Evolutionary conservation across 2,888 invertebrate genomes (phyloP).

Genomic region (Phasia obesa): DNA sequence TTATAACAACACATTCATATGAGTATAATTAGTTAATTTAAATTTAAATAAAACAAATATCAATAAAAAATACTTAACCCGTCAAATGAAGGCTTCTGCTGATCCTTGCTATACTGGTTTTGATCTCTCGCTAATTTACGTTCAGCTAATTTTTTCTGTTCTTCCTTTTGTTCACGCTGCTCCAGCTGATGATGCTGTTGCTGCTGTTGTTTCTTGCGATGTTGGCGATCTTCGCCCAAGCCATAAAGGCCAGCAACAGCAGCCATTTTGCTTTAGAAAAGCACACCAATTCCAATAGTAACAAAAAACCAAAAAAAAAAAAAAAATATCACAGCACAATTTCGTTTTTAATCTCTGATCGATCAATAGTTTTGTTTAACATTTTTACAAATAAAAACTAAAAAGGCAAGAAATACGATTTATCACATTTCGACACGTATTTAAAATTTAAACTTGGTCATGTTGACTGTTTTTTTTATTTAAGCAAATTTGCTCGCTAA

Average conservation of each 20-base stretch:
- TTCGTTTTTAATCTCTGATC: not conserved
- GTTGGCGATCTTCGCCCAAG: constrained; percentile 88
- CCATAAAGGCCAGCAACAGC: constrained; percentile 91
- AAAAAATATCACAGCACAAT: constrained; percentile 59
- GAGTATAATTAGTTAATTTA: too few relatives aligned
- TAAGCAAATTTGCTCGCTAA: not conserved
- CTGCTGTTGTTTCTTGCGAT: constrained; percentile 82
- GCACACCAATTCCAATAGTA: constrained; percentile 35
- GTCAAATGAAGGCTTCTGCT: constrained; percentile 78
- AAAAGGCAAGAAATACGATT: not conserved
- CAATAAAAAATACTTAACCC: constrained; percentile 77
- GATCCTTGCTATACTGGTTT: constrained; percentile 68
- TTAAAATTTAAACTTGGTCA: constrained; percentile 24
- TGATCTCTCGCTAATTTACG: constrained; percentile 77
- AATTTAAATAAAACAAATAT: not conserved
- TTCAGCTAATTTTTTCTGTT: constrained; percentile 81
- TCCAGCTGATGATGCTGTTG: constrained; percentile 84
- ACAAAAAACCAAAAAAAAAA: not conserved
- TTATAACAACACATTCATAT: too few relatives aligned
- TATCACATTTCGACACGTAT: constrained; percentile 23
- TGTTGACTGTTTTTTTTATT: not conserved
- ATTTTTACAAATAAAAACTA: constrained; percentile 17
- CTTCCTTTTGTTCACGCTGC: constrained; percentile 85
- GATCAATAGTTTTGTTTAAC: constrained; percentile 29
- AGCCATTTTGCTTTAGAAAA: constrained; percentile 84